phyloP scores from a whole-genome alignment of 2,113 vertebrate species.

The Glaucomys volans region DNA sequence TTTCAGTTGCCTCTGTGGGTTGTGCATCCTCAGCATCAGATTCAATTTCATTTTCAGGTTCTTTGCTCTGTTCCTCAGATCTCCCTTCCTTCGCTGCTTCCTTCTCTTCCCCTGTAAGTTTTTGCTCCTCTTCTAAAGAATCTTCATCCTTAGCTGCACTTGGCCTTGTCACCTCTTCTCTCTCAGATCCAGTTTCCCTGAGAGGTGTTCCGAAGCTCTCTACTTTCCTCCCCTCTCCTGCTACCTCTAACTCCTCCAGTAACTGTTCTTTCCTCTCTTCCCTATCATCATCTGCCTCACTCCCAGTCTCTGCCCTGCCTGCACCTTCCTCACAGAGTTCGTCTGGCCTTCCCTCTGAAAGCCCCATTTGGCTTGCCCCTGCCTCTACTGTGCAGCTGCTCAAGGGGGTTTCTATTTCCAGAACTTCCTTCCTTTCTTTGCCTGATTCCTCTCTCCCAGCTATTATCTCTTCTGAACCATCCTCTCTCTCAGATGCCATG shows the following conservation, averaged over 20 bases:
- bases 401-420: neutral
- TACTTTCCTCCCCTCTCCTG: neutral
- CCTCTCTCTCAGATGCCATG: neutral
- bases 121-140: neutral
- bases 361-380: rapidly evolving
- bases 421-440: neutral
- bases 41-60: rapidly evolving
- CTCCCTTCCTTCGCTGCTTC: rapidly evolving
- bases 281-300: neutral
- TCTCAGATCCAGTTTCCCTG: neutral
- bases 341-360: neutral
- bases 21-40: neutral
- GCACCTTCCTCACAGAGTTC: neutral
- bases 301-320: neutral
- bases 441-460: neutral
- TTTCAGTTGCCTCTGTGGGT: rapidly evolving
- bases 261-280: neutral
- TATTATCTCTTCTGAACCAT: neutral
- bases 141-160: neutral
- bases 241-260: neutral
- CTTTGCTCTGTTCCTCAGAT: neutral
- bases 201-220: neutral
- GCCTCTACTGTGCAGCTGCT: neutral
- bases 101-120: neutral
- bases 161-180: neutral